Evolutionary conservation across 2,888 invertebrate species (phyloP), one percentile per base, ranked within the genome.

Genomic region (Brachyptera putata): DNA sequence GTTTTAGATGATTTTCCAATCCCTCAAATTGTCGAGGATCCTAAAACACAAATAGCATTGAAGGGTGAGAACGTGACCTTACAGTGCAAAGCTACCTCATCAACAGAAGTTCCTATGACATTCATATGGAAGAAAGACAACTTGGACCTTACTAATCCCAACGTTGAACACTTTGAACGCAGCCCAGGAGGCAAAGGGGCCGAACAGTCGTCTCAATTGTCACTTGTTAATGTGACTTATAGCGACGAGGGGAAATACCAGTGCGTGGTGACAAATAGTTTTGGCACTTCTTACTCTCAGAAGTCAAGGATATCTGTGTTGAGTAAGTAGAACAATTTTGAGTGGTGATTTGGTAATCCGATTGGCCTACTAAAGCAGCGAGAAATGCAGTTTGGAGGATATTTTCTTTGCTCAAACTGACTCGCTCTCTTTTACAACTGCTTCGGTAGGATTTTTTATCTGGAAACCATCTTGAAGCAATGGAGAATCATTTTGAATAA

Each of bases 111-210:
- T 63, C 84, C 85, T 46, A 84, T 94, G 75, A 82, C 81, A 64
- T 91, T 95, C 71, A 80, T 84, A 64, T 96, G 96, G 96, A 89
- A 87, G 70, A 91, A 90, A 71, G 90, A 95, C 71, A 91, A 92
- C 76, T 79, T 80, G 41, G 82, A 84, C 69, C 70, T 85, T 21
- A 66, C 71, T 21, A 71, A 73, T 41, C 67, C 70, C 2, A 58
- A 65, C n/a, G 66, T 69, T 22, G 63, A 64, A 57, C 69, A 68
- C 7, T 68, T 67, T 56, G 67, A 68, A n/a, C 66, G 68, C 11
- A 67, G 84, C 63, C 84, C 82, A 1, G 81, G 84, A 66, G 85
- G 85, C 41, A 81, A 69, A 9, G 67, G 67, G 1, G 66, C 67
- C 26, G 70, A 71, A 56, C 72, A 73, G 16, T 74, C 85, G 41